Percentiles rank a stretch among this genome's conserved stretches.
phyloP scores from a whole-genome alignment of 1,140 invertebrate genomes.

The Himalopsyche phryganea region DNA sequence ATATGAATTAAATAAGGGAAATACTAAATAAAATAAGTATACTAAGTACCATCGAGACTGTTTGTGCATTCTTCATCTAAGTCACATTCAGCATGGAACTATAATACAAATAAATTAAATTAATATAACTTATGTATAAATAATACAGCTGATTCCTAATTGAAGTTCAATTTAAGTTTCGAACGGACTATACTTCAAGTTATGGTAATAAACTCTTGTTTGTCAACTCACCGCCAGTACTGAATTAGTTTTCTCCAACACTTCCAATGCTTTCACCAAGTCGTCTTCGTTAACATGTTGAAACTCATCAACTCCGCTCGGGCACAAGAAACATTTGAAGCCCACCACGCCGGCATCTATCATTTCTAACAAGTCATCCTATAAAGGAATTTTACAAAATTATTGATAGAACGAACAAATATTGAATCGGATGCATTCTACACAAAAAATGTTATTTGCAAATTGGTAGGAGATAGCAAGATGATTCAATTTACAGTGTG shows the following conservation, averaged over 20 bases:
- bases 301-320: conserved; percentile 65
- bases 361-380: conserved; percentile 59
- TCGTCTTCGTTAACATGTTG: conserved; percentile 56
- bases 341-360: conserved; percentile 65
- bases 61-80: neutral
- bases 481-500: no score
- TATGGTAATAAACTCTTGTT: no score
- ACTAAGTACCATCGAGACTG: no score
- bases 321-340: conserved; percentile 70
- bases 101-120: conserved; percentile 31
- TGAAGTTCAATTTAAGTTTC: no score
- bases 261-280: conserved; percentile 53
- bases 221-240: conserved; percentile 56
- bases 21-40: no score
- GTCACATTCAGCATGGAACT: conserved; percentile 69
- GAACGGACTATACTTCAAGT: no score
- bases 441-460: no score
- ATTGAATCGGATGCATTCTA: neutral
- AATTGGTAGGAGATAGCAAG: no score
- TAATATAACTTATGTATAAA: no score
- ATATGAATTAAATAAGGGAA: no score
- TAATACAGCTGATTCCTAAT: no score
- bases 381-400: conserved; percentile 8
- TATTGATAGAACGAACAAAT: no score
- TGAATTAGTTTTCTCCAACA: conserved; percentile 54